Percentiles rank a stretch among this genome's conserved stretches.
Conservation (phyloP, 2,797 vertebrate genomes). For the Molothrus aeneus region DNA sequence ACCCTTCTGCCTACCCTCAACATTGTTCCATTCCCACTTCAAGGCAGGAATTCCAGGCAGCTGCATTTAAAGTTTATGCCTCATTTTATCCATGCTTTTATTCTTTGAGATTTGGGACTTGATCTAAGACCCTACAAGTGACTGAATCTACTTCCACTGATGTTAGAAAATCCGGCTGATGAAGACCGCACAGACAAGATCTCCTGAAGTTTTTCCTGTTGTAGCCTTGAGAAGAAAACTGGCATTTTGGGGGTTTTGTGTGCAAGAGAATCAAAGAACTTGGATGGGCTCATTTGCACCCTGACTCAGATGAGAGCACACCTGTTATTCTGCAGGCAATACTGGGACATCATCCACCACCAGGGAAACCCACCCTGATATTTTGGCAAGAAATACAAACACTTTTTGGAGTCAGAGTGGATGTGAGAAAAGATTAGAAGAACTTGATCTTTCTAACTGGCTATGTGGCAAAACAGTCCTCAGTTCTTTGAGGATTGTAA, state of each 20-base stretch:
- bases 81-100: constrained; percentile 20
- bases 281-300: background rate
- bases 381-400: background rate
- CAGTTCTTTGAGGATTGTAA: background rate
- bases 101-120: constrained; percentile 15
- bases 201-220: background rate
- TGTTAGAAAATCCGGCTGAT: background rate
- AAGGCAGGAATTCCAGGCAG: constrained; percentile 40
- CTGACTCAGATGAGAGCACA: background rate
- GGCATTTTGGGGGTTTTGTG: background rate
- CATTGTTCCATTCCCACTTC: background rate
- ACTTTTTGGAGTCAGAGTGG: background rate
- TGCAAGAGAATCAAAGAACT: background rate
- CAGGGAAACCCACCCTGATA: background rate
- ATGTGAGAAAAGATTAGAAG: background rate
- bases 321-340: background rate
- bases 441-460: background rate
- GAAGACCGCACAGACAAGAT: background rate
- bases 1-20: background rate
- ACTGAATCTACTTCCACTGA: background rate
- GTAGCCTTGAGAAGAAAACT: background rate
- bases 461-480: background rate
- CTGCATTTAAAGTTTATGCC: constrained; percentile 14
- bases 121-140: constrained; percentile 8
- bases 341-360: background rate